Conservation (phyloP, 1,140 invertebrate species). For the Cepaea nemoralis region DNA sequence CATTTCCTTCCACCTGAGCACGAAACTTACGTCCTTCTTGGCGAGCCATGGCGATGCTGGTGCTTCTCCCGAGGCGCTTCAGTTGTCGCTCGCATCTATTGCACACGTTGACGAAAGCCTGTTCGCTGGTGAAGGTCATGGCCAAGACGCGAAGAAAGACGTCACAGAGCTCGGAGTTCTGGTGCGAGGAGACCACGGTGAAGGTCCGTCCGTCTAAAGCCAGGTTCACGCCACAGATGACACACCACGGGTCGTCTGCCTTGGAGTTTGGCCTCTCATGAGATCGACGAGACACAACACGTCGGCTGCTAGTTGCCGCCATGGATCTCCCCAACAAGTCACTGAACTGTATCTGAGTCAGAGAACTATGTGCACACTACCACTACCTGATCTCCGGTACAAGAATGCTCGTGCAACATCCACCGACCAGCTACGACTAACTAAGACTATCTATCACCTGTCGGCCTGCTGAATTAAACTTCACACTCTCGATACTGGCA, state of each 20-base stretch:
- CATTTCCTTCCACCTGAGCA: conserved; percentile 21
- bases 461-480: neutral
- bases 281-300: neutral
- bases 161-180: conserved; percentile 13
- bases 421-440: too few relatives aligned
- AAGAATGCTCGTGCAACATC: too few relatives aligned
- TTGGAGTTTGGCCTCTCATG: too few relatives aligned
- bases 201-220: neutral
- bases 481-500: neutral
- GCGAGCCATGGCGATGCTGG: conserved; percentile 9
- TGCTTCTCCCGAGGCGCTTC: conserved; percentile 25
- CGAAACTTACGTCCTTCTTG: conserved; percentile 12
- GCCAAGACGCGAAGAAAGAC: conserved; percentile 20
- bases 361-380: too few relatives aligned
- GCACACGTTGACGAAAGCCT: conserved; percentile 22
- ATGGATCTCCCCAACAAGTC: too few relatives aligned
- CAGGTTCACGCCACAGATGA: conserved; percentile 22
- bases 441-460: too few relatives aligned
- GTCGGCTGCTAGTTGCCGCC: neutral
- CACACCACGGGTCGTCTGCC: conserved; percentile 4
- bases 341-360: too few relatives aligned
- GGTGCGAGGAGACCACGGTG: neutral
- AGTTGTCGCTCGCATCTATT: conserved; percentile 35
- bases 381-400: too few relatives aligned
- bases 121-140: neutral